Base-by-base conservation (phyloP, 2,888 invertebrate genomes). In the Cremastobaeus sp. region DNA sequence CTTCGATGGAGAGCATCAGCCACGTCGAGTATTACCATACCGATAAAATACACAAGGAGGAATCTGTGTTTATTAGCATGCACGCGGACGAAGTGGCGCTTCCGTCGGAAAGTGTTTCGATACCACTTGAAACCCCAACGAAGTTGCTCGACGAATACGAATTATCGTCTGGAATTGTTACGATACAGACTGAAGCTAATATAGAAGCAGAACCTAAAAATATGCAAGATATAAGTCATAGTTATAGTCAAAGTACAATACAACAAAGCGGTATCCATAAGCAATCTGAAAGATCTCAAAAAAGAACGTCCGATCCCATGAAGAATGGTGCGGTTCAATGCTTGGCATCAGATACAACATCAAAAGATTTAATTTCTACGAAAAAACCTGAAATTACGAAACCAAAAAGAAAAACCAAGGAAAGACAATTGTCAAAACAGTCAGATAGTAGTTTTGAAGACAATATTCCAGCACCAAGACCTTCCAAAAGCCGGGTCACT, bases 81-180 rank as follows among this genome's bases (percentile, higher is more conserved):
- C 86, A 80, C 70, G 83, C 79, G n/a, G 83, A 85, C 20, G 80
- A 76, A 17, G 28, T 59, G 8, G 84, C 85, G 0, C 62, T 87
- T 57, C 86, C 86, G 0, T 85, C 86, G 43, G 87, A 86, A 60
- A 86, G 85, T 64, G 83, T 85, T 3, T 84, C 85, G 12, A 87
- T 86, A 60, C 86, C 87, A 0, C 21, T 85, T 17, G 85, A 85
- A 74, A 86, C 85, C 0, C 86, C 87, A 20, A 85, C 86, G 17
- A 85, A 86, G 35, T 37, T 86, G 1, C 47, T 85, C 41, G 86
- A 87, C 65, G 86, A 86, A 17, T 84, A 86, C 64, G 86, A 88
- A 12, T 82, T 77, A 0, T 83, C 77, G 0, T 62, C 74, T 2
- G 76, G 78, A 9, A 71, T 75, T 11, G 76, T 60, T 8, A 70